Conservation (phyloP, 2,113 vertebrate species). For the Hydropotes inermis region DNA sequence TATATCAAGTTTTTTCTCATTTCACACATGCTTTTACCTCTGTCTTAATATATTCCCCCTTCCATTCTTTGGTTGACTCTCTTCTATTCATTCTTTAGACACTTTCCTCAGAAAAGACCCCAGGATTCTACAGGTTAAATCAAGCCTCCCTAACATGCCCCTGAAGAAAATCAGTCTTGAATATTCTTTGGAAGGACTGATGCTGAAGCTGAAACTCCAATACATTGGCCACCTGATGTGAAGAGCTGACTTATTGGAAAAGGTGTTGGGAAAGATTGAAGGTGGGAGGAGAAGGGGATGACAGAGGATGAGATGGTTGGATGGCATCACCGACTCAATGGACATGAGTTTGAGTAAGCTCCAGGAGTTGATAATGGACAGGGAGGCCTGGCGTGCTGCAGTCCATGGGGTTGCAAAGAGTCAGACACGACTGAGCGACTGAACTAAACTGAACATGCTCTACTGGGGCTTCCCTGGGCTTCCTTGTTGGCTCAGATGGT, state of each 20-base stretch:
- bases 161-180: not conserved
- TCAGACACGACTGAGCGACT: rapidly evolving
- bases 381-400: rapidly evolving
- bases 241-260: not conserved
- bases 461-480: not conserved
- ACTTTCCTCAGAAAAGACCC: not conserved
- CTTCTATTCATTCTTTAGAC: not conserved
- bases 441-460: not conserved
- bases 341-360: not conserved
- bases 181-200: not conserved
- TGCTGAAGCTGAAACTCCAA: not conserved
- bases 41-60: not conserved
- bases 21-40: not conserved
- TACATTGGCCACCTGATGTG: rapidly evolving
- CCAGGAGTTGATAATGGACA: not conserved
- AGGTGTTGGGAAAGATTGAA: not conserved
- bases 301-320: not conserved
- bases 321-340: not conserved
- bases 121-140: not conserved
- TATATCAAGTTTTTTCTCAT: not conserved
- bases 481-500: not conserved
- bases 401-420: not conserved
- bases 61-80: not conserved
- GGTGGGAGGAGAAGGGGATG: rapidly evolving
- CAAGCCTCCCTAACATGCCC: not conserved